Evolutionary conservation across 1,140 invertebrate species (phyloP), one percentile per base, ranked within the genome.

Genomic region (Drosophila melanica): DNA sequence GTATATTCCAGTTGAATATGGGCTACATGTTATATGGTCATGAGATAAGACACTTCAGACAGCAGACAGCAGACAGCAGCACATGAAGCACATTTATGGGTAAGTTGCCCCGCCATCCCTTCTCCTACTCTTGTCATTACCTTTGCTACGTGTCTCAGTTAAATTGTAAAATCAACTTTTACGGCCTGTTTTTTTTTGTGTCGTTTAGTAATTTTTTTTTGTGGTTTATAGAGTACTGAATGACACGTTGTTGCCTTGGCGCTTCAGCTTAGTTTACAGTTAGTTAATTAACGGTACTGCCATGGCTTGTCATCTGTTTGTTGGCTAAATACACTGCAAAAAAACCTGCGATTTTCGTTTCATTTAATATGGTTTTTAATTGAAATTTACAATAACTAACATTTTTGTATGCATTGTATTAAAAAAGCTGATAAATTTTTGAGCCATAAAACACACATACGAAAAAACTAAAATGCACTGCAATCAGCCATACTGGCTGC

Each of bases 21-120:
- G 71, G 75, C 55, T 70, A 63, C 77, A 80, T 70, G 72, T 74
- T 85, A 80, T 86, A 81, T 72, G 81, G 66, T 81, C 82, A 72
- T 69, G 33, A 81, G 82, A 86, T 81, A 87, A 85, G 81, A 77
- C 74, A 84, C 74, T 84, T 77, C 66, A 86, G 73, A 4, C 47
- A 48, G 42, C 41, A 12, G 44, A 4, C 42, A 45, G 16, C 42
- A 41, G 14, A 42, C 33, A 47, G 55, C 74, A 75, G 71, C 78
- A 81, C 66, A 81, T 85, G 66, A 78, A 60, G 77, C 75, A 86
- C 81, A 86, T 78, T 59, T 63, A 66, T 77, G 58, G 63, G 66
- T 20, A 33, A 35, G 18, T n/a, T n/a, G n/a, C 41, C 27, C 35
- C 58, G 27, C 3, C 2, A 8, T 18, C 14, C 9, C 7, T 0